Conservation (phyloP, 2,888 invertebrate species). For the Drosophila kokeensis region DNA sequence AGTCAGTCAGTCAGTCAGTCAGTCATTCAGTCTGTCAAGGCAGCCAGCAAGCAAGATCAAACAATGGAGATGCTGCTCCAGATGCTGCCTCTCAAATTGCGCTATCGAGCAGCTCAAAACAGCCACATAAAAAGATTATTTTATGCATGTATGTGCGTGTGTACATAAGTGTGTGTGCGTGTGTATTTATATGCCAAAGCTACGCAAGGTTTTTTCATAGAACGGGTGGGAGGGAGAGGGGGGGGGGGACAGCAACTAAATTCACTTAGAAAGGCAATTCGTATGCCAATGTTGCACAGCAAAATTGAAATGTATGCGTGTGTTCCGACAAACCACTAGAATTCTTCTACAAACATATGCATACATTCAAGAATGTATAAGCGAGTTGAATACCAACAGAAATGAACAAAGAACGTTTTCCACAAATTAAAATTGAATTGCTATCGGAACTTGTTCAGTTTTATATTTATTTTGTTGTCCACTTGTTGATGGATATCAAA, state of each 20-base stretch:
- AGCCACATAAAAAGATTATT: constrained; percentile 78
- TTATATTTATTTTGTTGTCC: neutral
- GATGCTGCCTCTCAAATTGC: constrained; percentile 49
- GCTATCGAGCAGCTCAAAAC: constrained; percentile 76
- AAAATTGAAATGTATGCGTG: constrained; percentile 50
- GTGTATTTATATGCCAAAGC: constrained; percentile 35
- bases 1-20: constrained; percentile 9
- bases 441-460: neutral
- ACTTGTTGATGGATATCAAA: constrained; percentile 10
- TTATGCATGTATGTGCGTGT: constrained; percentile 56
- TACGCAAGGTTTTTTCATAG: constrained; percentile 12
- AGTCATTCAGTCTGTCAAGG: constrained; percentile 19
- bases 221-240: neutral
- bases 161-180: constrained; percentile 22
- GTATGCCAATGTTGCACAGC: constrained; percentile 51
- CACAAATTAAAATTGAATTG: neutral
- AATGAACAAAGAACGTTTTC: neutral
- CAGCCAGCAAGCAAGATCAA: constrained; percentile 56
- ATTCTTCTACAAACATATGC: constrained; percentile 15
- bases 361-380: constrained; percentile 20
- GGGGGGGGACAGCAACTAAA: constrained; percentile 47
- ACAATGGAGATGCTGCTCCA: constrained; percentile 63
- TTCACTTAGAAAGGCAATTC: constrained; percentile 73
- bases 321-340: constrained; percentile 10
- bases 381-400: constrained; percentile 29